Base-by-base conservation (phyloP, 2,113 vertebrate species). In the Haplotaxodon microlepis region DNA sequence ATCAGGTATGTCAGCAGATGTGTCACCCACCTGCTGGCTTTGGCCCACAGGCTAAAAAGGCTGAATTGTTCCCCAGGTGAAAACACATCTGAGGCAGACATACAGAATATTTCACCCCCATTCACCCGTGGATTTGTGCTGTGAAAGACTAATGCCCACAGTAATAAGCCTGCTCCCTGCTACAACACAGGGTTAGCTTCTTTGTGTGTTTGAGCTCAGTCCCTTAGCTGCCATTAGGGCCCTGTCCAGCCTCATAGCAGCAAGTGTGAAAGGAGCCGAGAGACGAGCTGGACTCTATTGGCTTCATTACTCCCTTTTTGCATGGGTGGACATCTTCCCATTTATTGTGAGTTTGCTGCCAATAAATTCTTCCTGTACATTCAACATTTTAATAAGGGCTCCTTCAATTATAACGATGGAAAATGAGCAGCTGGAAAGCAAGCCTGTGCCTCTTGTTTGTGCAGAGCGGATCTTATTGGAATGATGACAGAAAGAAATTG, bases 21-120 rank as follows among this genome's bases (percentile, higher is more conserved):
- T 90, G 76, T 89, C 86, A 91, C 66, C 73, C 87, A 83, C 88
- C 91, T 84, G 84, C 76, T 88, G 91, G 84, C 73, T 56, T 57
- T 61, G 66, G 86, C 91, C 88, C 78, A 51, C 57, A 61, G 81
- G 88, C 86, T 38, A 78, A 82, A 87, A 87, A 86, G 40, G 24
- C 71, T 36, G 45, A 81, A 79, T 84, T 82, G 57, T 81, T 85
- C 38, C 57, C 84, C 19, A 79, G 82, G 59, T 73, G 83, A 69
- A 54, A 50, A 31, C 54, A 54, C 50, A 79, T 81, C 66, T 47
- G 34, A 92, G 29, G 84, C 40, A 87, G 24, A 69, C 9, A 6
- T 31, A 34, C 50, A 90, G 89, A 86, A 88, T 66, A 80, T 93
- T 84, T 91, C 45, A 84, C 21, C 45, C 42, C 38, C 36, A 50